Conservation (phyloP, 2,888 invertebrate genomes). For the Troides helena region DNA sequence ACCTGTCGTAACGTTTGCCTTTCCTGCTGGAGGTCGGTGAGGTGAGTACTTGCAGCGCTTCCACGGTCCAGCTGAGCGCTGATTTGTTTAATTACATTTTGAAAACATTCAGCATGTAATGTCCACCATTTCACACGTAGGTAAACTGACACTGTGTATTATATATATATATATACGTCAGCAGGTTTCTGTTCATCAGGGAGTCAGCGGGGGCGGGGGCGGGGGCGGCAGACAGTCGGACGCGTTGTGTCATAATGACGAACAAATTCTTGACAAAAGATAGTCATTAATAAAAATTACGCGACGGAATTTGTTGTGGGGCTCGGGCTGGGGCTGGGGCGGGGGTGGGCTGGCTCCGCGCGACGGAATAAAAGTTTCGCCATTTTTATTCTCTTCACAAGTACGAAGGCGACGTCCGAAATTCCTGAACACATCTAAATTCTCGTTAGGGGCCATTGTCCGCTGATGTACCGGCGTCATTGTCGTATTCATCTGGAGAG, state of each 20-base stretch:
- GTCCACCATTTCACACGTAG: too few relatives aligned
- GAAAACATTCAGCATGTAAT: too few relatives aligned
- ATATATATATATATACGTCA: too few relatives aligned
- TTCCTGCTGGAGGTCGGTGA: too few relatives aligned
- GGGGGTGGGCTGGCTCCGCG: constrained; percentile 5
- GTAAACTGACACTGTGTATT: too few relatives aligned
- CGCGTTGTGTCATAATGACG: constrained; percentile 7
- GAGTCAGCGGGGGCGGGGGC: neutral
- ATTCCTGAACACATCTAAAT: constrained; percentile 35
- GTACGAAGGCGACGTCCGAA: constrained; percentile 27
- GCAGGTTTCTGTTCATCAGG: too few relatives aligned
- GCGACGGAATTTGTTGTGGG: constrained; percentile 7
- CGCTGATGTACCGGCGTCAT: constrained; percentile 30
- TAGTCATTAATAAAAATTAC: constrained; percentile 27
- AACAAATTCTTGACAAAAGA: constrained; percentile 14
- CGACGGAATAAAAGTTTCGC: constrained; percentile 25
- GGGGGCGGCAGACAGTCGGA: neutral
- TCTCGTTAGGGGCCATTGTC: constrained; percentile 40
- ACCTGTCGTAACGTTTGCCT: too few relatives aligned
- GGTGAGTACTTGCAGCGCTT: too few relatives aligned
- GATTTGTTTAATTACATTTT: too few relatives aligned
- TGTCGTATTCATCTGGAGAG: constrained; percentile 22
- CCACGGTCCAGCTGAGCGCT: too few relatives aligned
- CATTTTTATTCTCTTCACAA: constrained; percentile 26
- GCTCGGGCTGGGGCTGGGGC: neutral